A percentile compares a stretch with the other conserved stretches of the same genome.
These are phyloP conservation scores for Eupelmus urozonus DNA, from an alignment of 2,888 invertebrate genomes.

Conservation along the genomic window DNA sequence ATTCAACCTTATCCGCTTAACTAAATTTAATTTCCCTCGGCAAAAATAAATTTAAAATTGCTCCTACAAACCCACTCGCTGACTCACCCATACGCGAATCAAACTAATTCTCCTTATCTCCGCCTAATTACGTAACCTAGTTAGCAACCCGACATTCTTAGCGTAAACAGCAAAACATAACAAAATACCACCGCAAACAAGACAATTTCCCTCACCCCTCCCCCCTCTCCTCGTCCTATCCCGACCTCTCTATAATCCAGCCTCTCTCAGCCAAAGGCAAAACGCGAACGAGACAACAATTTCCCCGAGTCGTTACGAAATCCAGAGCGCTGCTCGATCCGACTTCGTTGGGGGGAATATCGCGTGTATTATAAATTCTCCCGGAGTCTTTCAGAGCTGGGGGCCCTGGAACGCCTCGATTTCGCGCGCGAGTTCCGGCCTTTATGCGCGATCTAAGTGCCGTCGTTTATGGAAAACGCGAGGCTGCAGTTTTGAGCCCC, in stretches of 20 bases:
- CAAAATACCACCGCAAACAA: no score
- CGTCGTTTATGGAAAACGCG: conserved; percentile 14
- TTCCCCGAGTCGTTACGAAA: conserved; percentile 46
- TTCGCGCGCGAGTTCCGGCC: conserved; percentile 22
- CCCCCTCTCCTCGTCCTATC: background rate
- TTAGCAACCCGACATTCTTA: background rate
- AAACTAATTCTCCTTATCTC: background rate
- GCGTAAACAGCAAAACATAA: no score
- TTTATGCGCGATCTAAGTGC: background rate
- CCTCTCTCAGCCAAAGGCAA: background rate
- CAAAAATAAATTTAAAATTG: no score
- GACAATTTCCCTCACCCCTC: no score
- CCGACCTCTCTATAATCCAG: conserved; percentile 5
- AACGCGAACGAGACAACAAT: conserved; percentile 36
- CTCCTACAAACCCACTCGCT: no score
- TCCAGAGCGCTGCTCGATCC: conserved; percentile 18
- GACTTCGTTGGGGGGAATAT: no score
- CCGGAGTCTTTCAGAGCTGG: no score
- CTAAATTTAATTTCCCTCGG: no score
- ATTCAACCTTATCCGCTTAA: no score
- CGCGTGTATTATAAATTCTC: no score
- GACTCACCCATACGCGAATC: background rate
- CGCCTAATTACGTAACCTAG: background rate
- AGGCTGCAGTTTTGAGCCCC: background rate
- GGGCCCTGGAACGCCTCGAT: conserved; percentile 38